Evolutionary conservation across 2,113 vertebrate genomes (phyloP).

Genomic region (Engraulis encrasicolus): DNA sequence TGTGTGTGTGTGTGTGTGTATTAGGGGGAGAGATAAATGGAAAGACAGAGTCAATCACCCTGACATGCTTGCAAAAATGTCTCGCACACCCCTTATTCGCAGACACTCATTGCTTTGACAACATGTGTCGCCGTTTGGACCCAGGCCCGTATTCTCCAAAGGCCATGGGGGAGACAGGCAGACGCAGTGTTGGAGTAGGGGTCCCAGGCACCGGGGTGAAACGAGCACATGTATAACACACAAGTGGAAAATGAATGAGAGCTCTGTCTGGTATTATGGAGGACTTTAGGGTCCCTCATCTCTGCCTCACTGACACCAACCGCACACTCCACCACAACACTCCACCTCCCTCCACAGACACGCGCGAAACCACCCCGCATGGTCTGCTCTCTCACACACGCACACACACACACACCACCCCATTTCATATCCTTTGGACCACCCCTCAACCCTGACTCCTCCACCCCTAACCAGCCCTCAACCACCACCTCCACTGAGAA

Average conservation of each 20-base stretch:
- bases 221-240: constrained; percentile 49
- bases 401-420: too few species aligned
- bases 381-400: too few species aligned
- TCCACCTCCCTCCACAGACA: too few species aligned
- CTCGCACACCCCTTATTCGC: constrained; percentile 28
- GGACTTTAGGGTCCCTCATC: neutral
- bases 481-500: neutral
- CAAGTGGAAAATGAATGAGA: constrained; percentile 61
- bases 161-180: constrained; percentile 57
- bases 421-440: neutral
- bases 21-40: constrained; percentile 39
- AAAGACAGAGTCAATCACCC: constrained; percentile 60
- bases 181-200: constrained; percentile 44
- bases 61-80: constrained; percentile 48
- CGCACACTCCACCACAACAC: neutral
- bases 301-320: neutral
- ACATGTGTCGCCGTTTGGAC: constrained; percentile 72
- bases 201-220: constrained; percentile 58
- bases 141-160: constrained; percentile 60
- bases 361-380: too few species aligned
- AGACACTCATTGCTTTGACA: constrained; percentile 61
- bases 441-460: neutral
- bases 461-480: neutral
- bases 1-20: neutral
- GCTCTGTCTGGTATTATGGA: constrained; percentile 48